Percentiles rank a stretch among this genome's conserved stretches.
Evolutionary conservation across 2,113 vertebrate species (phyloP).

Genomic region (Myotis brandtii): DNA sequence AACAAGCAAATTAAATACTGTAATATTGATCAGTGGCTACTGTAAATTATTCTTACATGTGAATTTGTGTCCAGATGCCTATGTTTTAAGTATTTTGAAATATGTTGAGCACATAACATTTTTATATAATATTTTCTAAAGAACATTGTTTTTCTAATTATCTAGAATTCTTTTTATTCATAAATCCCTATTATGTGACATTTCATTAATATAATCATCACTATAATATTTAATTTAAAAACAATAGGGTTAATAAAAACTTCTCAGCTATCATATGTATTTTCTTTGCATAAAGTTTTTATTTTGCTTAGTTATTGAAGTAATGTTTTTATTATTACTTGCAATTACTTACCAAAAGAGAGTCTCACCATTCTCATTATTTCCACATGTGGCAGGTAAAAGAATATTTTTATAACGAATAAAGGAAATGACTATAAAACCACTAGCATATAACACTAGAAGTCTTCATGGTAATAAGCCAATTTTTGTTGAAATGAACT

Average conservation of each 20-base stretch:
- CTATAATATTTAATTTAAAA: background rate
- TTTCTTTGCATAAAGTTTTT: background rate
- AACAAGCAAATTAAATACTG: background rate
- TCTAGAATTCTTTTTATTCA: background rate
- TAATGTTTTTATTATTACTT: conserved; percentile 53
- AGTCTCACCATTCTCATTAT: conserved; percentile 63
- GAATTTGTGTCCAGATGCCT: background rate
- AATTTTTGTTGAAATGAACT: conserved; percentile 87
- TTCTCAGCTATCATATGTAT: background rate
- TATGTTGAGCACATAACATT: background rate
- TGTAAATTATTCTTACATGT: background rate
- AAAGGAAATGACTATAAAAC: conserved; percentile 76
- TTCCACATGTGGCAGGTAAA: conserved; percentile 78
- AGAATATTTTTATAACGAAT: conserved; percentile 77
- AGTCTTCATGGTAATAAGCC: conserved; percentile 85
- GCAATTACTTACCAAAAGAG: background rate
- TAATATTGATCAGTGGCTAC: background rate
- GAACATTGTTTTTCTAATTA: background rate
- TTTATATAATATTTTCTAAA: background rate
- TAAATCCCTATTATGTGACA: background rate
- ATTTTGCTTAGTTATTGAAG: conserved; percentile 25
- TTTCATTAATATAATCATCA: background rate
- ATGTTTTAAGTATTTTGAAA: background rate
- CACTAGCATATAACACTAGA: conserved; percentile 75
- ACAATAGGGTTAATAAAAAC: background rate